A percentile compares a stretch with the other conserved stretches of the same genome.
Conservation (phyloP, 30 jellyfish, hydroid and myxozoan species). For the Phacellophora camtschatica region DNA sequence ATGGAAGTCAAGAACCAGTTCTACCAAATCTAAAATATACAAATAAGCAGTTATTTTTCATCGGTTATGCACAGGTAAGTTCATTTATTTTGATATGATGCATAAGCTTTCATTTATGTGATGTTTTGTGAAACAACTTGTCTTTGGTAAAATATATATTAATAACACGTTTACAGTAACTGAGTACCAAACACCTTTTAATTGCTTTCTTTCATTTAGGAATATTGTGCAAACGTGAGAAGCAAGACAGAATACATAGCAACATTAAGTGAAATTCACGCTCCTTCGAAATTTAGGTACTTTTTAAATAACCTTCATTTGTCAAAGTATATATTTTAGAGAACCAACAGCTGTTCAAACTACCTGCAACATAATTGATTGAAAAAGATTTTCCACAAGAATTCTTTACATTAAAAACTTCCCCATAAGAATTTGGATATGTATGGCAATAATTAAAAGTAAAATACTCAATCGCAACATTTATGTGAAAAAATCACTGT, state of each 20-base stretch:
- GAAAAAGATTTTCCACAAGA: too few relatives aligned
- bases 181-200: too few relatives aligned
- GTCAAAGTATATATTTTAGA: neutral
- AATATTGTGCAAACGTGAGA: slow-evolving; percentile 96
- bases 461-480: too few relatives aligned
- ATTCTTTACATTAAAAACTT: too few relatives aligned
- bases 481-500: too few relatives aligned
- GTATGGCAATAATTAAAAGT: too few relatives aligned
- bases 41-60: slow-evolving; percentile 81
- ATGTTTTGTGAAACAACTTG: too few relatives aligned
- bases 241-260: slow-evolving; percentile 90
- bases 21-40: slow-evolving; percentile 66
- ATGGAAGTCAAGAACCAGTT: slow-evolving; percentile 71
- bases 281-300: slow-evolving; percentile 97
- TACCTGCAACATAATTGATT: neutral
- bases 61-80: slow-evolving; percentile 96
- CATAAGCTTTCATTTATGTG: too few relatives aligned
- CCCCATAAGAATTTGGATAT: too few relatives aligned
- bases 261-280: slow-evolving; percentile 92
- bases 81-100: too few relatives aligned
- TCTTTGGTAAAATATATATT: too few relatives aligned
- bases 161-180: too few relatives aligned
- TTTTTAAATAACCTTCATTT: neutral
- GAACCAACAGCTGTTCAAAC: neutral
- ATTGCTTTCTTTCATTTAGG: slow-evolving; percentile 58